A percentile compares a stretch with the other conserved stretches of the same genome.
Evolutionary conservation across 1,140 invertebrate species (phyloP).

Genomic region (Apis florea): DNA sequence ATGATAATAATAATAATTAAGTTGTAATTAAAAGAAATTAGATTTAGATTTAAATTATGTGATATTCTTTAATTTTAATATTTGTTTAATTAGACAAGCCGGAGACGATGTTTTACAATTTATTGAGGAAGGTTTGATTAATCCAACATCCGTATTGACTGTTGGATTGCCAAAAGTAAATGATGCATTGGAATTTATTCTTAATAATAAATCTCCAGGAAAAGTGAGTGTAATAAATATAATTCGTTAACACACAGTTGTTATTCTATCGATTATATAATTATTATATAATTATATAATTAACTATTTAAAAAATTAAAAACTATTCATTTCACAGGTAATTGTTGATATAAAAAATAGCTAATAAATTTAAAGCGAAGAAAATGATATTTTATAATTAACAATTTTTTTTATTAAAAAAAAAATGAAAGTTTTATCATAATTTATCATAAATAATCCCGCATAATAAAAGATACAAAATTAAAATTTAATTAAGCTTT

Average conservation of each 20-base stretch:
- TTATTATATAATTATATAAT: no score
- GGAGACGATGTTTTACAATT: slow-evolving; percentile 75
- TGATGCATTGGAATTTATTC: slow-evolving; percentile 67
- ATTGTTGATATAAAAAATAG: slow-evolving; percentile 71
- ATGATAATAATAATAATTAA: no score
- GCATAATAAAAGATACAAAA: not conserved
- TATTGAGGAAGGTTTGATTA: slow-evolving; percentile 74
- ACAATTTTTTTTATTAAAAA: not conserved
- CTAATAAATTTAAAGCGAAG: slow-evolving; percentile 32
- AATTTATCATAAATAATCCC: not conserved
- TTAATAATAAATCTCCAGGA: slow-evolving; percentile 68
- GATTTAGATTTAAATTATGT: not conserved
- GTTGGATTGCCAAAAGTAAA: slow-evolving; percentile 71
- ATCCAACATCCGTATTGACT: slow-evolving; percentile 64
- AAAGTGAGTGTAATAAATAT: slow-evolving; percentile 64
- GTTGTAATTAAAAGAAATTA: not conserved
- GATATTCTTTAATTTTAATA: not conserved
- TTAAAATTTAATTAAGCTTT: not conserved
- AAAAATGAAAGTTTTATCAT: not conserved
- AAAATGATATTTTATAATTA: slow-evolving; percentile 1
- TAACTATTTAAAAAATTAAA: not conserved
- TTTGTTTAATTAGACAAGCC: slow-evolving; percentile 65
- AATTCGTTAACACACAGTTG: not conserved
- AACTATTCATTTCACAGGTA: slow-evolving; percentile 62
- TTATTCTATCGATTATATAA: not conserved